Conservation (phyloP, 1,140 invertebrate genomes). For the Ectropis grisescens region DNA sequence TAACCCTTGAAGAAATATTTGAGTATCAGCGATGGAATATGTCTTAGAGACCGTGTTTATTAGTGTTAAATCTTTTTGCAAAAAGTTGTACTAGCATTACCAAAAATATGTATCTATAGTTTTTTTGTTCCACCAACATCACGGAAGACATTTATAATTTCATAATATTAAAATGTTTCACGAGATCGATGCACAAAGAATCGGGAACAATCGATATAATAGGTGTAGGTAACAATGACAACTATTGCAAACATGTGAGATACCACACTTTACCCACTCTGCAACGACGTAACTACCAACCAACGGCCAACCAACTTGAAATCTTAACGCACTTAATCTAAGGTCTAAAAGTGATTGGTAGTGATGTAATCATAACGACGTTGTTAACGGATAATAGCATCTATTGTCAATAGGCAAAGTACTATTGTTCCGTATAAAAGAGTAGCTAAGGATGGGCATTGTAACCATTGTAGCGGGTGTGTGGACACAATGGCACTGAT, state of each 20-base stretch:
- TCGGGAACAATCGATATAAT: slow-evolving; percentile 54
- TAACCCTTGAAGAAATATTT: too few species aligned
- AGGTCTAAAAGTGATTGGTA: too few species aligned
- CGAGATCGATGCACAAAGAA: slow-evolving; percentile 51
- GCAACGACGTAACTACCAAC: slow-evolving; percentile 8
- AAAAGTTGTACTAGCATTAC: too few species aligned
- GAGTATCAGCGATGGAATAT: too few species aligned
- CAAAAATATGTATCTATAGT: too few species aligned
- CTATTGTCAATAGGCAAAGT: slow-evolving; percentile 6
- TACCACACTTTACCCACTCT: slow-evolving; percentile 14
- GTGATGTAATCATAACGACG: too few species aligned
- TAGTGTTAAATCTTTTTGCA: too few species aligned
- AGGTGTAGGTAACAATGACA: slow-evolving; percentile 62
- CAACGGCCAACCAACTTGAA: too few species aligned
- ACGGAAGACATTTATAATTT: slow-evolving; percentile 67
- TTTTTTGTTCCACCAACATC: too few species aligned
- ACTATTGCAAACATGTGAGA: slow-evolving; percentile 61
- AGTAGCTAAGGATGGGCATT: slow-evolving; percentile 63
- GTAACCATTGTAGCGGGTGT: slow-evolving; percentile 62
- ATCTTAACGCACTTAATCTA: too few species aligned
- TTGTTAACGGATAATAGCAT: too few species aligned
- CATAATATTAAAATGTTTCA: slow-evolving; percentile 68
- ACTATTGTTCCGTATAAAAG: slow-evolving; percentile 48
- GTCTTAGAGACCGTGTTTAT: too few species aligned
- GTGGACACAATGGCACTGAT: slow-evolving; percentile 46